phyloP scores from a whole-genome alignment of 2,113 vertebrate species.

The Entomyzon cyanotis region DNA sequence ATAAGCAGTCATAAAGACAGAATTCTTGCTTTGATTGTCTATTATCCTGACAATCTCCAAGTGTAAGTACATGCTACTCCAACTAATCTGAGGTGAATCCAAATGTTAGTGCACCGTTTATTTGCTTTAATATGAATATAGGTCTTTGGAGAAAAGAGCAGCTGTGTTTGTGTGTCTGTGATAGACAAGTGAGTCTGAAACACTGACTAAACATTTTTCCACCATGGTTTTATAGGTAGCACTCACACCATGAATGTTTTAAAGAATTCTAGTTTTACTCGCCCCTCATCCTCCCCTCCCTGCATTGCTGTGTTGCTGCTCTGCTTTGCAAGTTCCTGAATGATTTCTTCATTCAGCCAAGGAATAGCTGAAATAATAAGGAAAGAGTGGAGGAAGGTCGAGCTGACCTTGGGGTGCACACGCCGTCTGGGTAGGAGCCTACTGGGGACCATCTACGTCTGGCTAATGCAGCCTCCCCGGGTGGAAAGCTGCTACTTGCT shows the following conservation, averaged over 20 bases:
- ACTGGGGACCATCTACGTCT: neutral
- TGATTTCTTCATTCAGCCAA: slow-evolving; percentile 3
- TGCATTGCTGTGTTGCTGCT: neutral
- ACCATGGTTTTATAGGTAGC: neutral
- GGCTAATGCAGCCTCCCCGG: neutral
- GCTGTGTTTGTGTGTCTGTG: neutral
- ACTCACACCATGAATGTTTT: neutral
- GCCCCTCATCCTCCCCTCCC: neutral
- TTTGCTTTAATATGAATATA: neutral
- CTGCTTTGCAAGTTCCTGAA: neutral
- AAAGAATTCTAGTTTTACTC: neutral
- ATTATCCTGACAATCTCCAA: neutral
- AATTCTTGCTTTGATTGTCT: neutral
- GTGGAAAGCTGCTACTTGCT: neutral
- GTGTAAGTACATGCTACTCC: neutral
- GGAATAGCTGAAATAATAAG: neutral
- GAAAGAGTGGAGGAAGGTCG: slow-evolving; percentile 51
- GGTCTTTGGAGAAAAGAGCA: neutral
- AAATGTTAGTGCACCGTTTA: neutral
- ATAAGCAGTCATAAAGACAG: neutral
- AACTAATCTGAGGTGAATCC: neutral
- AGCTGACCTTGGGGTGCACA: slow-evolving; percentile 53
- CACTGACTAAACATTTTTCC: neutral
- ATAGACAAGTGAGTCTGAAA: neutral
- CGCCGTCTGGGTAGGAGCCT: neutral